Evolutionary conservation across 2,113 vertebrate genomes (phyloP).

Genomic region (Aplodontia rufa): DNA sequence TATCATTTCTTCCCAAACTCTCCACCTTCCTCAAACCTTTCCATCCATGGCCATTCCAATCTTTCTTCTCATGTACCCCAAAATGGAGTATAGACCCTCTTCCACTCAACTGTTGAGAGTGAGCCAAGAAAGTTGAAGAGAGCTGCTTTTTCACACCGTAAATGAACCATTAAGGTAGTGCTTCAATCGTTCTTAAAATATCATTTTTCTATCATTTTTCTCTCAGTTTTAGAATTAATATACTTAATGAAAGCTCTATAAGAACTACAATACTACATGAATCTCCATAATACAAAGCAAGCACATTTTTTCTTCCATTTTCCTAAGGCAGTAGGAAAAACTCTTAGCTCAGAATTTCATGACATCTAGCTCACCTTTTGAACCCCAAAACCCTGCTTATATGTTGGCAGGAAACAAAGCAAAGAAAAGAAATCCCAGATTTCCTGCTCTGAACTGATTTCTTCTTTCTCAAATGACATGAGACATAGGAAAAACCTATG

Average conservation of each 20-base stretch:
- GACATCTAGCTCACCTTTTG: background rate
- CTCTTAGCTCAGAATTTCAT: background rate
- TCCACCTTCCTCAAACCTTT: background rate
- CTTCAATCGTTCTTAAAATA: background rate
- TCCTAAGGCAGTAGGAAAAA: background rate
- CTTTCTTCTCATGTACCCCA: background rate
- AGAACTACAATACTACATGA: background rate
- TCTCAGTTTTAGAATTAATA: background rate
- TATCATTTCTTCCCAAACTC: background rate
- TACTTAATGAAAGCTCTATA: background rate
- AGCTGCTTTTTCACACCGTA: background rate
- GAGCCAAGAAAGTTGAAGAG: background rate
- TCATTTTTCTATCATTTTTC: background rate
- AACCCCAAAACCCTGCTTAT: background rate
- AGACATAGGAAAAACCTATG: background rate
- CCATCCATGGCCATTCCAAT: background rate
- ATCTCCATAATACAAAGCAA: background rate
- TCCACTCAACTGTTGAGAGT: too few species aligned
- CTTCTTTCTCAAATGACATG: conserved; percentile 38
- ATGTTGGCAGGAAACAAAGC: background rate
- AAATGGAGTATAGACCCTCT: background rate
- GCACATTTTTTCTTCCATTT: background rate
- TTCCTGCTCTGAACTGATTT: background rate
- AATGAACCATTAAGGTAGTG: too few species aligned
- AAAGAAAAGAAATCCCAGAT: background rate